These are phyloP conservation scores for Scaptodrosophila lebanonensis DNA, from an alignment of 1,140 invertebrate species.

Conservation along the genomic window DNA sequence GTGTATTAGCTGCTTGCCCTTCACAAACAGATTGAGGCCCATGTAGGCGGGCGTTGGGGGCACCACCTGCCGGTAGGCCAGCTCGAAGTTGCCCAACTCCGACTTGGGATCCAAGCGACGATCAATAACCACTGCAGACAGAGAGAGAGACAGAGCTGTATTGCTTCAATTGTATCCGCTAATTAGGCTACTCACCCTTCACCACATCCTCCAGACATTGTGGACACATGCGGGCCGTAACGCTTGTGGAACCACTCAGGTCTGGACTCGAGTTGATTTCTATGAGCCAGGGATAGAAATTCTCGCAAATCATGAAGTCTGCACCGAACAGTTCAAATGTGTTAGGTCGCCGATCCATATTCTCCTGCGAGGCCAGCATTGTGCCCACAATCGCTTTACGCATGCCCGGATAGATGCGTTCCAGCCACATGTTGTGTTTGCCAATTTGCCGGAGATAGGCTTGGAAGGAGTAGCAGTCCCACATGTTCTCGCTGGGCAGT, in stretches of 20 bases:
- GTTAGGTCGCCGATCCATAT: slow-evolving; percentile 90
- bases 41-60: slow-evolving; percentile 90
- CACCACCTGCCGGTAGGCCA: slow-evolving; percentile 86
- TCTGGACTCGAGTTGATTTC: slow-evolving; percentile 97
- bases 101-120: slow-evolving; percentile 85
- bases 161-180: not conserved
- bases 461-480: slow-evolving; percentile 89
- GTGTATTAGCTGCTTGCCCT: slow-evolving; percentile 71
- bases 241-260: slow-evolving; percentile 91
- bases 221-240: slow-evolving; percentile 90
- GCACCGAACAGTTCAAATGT: slow-evolving; percentile 96
- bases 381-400: slow-evolving; percentile 91
- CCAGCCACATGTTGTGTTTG: slow-evolving; percentile 86
- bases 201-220: slow-evolving; percentile 93
- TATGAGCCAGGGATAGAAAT: slow-evolving; percentile 93
- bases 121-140: slow-evolving; percentile 91
- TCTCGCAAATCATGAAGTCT: slow-evolving; percentile 94
- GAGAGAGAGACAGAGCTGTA: slow-evolving; percentile 33
- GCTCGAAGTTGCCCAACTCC: slow-evolving; percentile 91
- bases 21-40: slow-evolving; percentile 79
- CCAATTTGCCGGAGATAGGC: slow-evolving; percentile 85
- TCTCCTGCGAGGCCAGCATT: slow-evolving; percentile 90
- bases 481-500: slow-evolving; percentile 89
- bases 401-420: slow-evolving; percentile 93
- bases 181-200: slow-evolving; percentile 85